These are phyloP conservation scores for Hydra vulgaris DNA, from an alignment of 30 jellyfish, hydroid and myxozoan genomes.

Conservation along the genomic window DNA sequence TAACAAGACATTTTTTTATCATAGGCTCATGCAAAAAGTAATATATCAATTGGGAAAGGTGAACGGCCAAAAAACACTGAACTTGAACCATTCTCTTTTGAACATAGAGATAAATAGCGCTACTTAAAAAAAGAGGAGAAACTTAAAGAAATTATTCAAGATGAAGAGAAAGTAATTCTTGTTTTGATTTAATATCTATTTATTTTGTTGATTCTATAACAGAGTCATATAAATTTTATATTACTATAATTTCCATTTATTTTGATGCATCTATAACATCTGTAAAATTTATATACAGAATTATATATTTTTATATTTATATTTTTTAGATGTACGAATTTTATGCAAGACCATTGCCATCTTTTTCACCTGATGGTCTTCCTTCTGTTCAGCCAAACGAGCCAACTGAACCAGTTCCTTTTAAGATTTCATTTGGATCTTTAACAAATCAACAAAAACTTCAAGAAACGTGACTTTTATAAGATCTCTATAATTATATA, in stretches of 20 bases:
- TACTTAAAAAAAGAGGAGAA: slow-evolving; percentile 59
- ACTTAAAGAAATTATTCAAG: slow-evolving; percentile 40
- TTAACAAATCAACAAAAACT: slow-evolving; percentile 46
- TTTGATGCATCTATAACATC: not conserved
- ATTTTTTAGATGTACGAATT: slow-evolving; percentile 55
- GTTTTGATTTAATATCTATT: too few relatives aligned
- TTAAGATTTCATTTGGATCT: slow-evolving; percentile 64
- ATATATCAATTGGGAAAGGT: slow-evolving; percentile 7
- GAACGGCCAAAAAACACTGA: slow-evolving; percentile 39
- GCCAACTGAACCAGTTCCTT: slow-evolving; percentile 53
- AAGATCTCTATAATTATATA: too few relatives aligned
- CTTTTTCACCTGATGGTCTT: slow-evolving; percentile 65
- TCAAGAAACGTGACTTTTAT: slow-evolving; percentile 50
- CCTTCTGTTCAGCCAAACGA: slow-evolving; percentile 44
- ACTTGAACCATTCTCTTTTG: slow-evolving; percentile 69
- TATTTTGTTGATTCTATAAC: too few relatives aligned
- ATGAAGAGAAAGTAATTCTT: slow-evolving; percentile 75
- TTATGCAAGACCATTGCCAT: slow-evolving; percentile 85
- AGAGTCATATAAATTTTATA: too few relatives aligned
- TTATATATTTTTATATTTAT: not conserved
- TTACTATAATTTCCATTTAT: too few relatives aligned
- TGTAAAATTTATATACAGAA: not conserved
- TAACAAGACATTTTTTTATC: too few relatives aligned
- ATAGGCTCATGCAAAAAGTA: not conserved
- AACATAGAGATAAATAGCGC: slow-evolving; percentile 56